These are phyloP conservation scores for Halocynthia aurantium DNA, from an alignment of 23 tunicate genomes.

Conservation along the genomic window DNA sequence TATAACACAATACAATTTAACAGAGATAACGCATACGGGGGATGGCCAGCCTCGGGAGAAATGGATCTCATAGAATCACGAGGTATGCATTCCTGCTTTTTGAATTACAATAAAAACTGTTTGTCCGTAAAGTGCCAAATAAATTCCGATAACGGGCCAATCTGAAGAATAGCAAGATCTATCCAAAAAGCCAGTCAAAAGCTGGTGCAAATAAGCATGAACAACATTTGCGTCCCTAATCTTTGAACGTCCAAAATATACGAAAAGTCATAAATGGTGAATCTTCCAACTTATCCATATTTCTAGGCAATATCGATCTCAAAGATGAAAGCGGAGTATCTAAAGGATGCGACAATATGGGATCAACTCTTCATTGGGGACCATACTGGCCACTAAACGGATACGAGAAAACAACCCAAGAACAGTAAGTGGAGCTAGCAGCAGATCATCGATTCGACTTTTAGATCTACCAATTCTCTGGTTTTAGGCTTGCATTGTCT, in stretches of 20 bases:
- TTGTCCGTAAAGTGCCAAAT: too few species aligned
- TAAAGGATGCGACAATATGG: slow-evolving; percentile 69
- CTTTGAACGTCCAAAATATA: not conserved
- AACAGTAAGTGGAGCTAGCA: slow-evolving; percentile 35
- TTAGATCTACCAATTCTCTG: not conserved
- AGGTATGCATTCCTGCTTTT: slow-evolving; percentile 31
- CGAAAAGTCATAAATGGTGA: not conserved
- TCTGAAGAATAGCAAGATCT: too few species aligned
- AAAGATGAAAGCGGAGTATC: slow-evolving; percentile 48
- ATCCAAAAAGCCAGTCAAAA: too few species aligned
- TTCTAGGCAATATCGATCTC: slow-evolving; percentile 41
- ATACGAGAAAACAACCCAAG: slow-evolving; percentile 51
- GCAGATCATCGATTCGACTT: not conserved
- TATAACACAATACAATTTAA: not conserved
- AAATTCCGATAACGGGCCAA: too few species aligned
- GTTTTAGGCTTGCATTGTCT: slow-evolving; percentile 1
- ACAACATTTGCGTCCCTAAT: too few species aligned
- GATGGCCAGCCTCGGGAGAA: slow-evolving; percentile 95
- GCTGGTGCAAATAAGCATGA: too few species aligned
- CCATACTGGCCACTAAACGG: slow-evolving; percentile 80
- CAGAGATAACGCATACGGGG: slow-evolving; percentile 49
- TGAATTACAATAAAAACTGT: not conserved
- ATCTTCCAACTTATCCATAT: not conserved
- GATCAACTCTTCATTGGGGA: slow-evolving; percentile 90
- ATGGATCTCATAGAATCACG: slow-evolving; percentile 80